Evolutionary conservation across 30 jellyfish, hydroid and myxozoan species (phyloP).

Genomic region (Aurelia sp.): DNA sequence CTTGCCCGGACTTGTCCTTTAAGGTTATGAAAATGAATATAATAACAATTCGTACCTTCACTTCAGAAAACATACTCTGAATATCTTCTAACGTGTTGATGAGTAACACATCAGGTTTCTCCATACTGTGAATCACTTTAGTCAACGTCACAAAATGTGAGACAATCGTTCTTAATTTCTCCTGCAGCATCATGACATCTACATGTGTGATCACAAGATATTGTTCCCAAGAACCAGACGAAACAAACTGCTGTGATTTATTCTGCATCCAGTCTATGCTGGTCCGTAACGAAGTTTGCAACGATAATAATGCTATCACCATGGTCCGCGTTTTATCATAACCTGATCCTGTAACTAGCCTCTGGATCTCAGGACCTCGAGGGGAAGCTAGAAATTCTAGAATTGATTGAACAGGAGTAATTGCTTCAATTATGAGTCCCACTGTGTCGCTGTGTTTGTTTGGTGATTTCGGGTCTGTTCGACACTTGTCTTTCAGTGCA

Average conservation of each 20-base stretch:
- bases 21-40: too few relatives aligned
- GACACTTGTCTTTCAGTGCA: constrained; percentile 64
- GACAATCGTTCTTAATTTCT: constrained; percentile 19
- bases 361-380: constrained; percentile 6
- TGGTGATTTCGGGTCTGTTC: constrained; percentile 21
- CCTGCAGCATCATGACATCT: constrained; percentile 58
- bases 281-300: constrained; percentile 16
- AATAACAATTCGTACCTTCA: constrained; percentile 27
- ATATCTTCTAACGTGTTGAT: not conserved
- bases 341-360: not conserved
- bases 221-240: constrained; percentile 85
- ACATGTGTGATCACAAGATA: constrained; percentile 26
- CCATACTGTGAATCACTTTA: constrained; percentile 30
- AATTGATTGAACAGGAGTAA: constrained; percentile 18
- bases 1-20: too few relatives aligned
- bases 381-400: constrained; percentile 11
- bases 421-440: constrained; percentile 24
- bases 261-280: constrained; percentile 61
- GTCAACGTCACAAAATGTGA: constrained; percentile 32
- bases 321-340: not conserved
- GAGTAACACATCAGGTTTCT: constrained; percentile 10
- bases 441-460: constrained; percentile 42
- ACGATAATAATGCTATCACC: constrained; percentile 16
- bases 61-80: constrained; percentile 25
- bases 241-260: constrained; percentile 61